Base-by-base conservation (phyloP, 2,113 vertebrate genomes). In the Burhinus oedicnemus region DNA sequence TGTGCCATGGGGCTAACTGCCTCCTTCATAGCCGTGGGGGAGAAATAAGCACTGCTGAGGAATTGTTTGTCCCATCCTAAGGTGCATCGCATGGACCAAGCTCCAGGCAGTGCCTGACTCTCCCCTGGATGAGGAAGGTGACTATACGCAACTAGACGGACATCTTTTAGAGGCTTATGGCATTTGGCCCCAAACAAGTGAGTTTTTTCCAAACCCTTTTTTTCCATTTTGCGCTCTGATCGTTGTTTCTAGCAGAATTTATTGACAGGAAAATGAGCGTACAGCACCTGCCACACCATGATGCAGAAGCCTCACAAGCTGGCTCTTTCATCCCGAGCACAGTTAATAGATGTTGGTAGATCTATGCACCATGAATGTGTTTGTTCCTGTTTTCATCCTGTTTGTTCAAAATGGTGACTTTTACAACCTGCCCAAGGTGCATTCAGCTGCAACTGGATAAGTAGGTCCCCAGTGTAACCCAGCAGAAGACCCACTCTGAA, bases 271-370 rank as follows among this genome's bases (percentile, higher is more conserved):
- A 72, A 30, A 72, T 3, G 16, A n/a, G 49, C 30, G 40, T 15
- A 23, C 40, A 57, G 49, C 34, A 29, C 19, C 47, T n/a, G 19
- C 49, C n/a, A 25, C 25, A 2, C 58, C n/a, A 2, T 4, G 25
- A 40, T 14, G 29, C 23, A 40, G 76, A 40, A 62, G 15, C 47
- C 65, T 38, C 34, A 34, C 49, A 25, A 55, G 40, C 40, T 30
- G n/a, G 19, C n/a, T n/a, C n/a, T 55, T 20, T 30, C n/a, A 49
- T 20, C 42, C 42, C 68, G 25, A 40, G 40, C 44, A 25, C 8
- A 17, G 55, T 34, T 38, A 13, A 29, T 11, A 45, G 66, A 19
- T 1, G 0, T 5, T 0, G 1, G 52, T 58, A 26, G 44, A 22
- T 44, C 42, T 29, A 1, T 6, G 25, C 25, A 9, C 52, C 15